Evolutionary conservation across 1,140 invertebrate genomes (phyloP), one percentile per base, ranked within the genome.

Genomic region (Drosophila sp.): DNA sequence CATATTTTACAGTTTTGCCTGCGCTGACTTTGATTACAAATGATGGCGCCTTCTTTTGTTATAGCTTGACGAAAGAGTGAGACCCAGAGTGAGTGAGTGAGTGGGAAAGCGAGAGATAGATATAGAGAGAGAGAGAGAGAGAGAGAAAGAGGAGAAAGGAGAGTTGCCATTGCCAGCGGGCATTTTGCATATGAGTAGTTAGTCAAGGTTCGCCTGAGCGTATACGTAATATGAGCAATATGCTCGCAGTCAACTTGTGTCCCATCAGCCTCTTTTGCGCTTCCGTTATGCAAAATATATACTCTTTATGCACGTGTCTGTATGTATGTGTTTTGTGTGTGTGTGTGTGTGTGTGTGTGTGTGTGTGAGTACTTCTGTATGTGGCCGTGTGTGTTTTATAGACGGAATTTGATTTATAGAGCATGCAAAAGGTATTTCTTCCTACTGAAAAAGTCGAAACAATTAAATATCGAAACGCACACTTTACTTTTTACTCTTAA

Each of bases 21-120:
- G 40, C 57, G 69, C 48, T 78, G 76, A 80, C 78, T 74, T 78
- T 80, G 78, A 80, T 80, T 76, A 72, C 71, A 80, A 80, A 75
- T 80, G 78, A 80, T 76, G 61, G 76, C 46, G 61, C 41, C 57
- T 71, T 69, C 63, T 64, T 64, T 73, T 72, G 45, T 65, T 56
- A 38, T 56, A 56, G 46, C 34, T 65, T 67, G 46, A 50, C 27
- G 27, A 50, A 27, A 25, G 45, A 46, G 21, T 25, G 3, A 25
- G 45, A 2, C n/a, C n/a, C n/a, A 46, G 18, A 46, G 9, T n/a
- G 45, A 5, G 45, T 13, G 4, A n/a, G 21, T 7, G 45, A 1
- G 11, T 27, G 13, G 16, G n/a, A 41, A 6, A 41, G 29, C 5
- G 14, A 2, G 14, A 16, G 48, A 11, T n/a, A n/a, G n/a, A n/a